Conservation (phyloP, 2,113 vertebrate species). For the Anser cygnoides region DNA sequence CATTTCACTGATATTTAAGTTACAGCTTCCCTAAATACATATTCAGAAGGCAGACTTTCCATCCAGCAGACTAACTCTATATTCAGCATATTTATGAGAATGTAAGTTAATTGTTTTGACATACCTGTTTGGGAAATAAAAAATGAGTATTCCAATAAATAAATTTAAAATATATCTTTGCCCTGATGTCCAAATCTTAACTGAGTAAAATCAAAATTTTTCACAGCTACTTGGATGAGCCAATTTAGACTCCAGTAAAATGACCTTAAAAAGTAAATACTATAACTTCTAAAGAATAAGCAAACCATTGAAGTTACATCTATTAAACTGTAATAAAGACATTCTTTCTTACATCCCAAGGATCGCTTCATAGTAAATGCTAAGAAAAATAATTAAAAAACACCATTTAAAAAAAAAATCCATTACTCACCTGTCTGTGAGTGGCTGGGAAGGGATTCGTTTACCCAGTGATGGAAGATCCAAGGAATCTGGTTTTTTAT, state of each 20-base stretch:
- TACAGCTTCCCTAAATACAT: not conserved
- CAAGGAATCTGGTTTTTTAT: conserved; percentile 96
- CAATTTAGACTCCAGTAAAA: not conserved
- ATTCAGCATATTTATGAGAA: not conserved
- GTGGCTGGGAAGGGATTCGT: conserved; percentile 90
- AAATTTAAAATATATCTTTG: not conserved
- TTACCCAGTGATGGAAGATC: conserved; percentile 92
- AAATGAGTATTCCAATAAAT: not conserved
- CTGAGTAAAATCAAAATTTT: not conserved
- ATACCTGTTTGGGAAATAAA: not conserved
- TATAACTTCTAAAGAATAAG: not conserved
- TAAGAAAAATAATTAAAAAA: not conserved
- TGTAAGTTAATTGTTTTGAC: not conserved
- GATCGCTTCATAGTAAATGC: not conserved
- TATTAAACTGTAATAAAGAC: not conserved
- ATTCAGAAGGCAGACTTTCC: not conserved
- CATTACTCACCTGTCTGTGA: conserved; percentile 90
- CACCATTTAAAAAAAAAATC: fast-evolving
- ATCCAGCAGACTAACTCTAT: not conserved
- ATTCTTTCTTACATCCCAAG: not conserved
- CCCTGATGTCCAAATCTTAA: not conserved
- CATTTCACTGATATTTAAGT: not conserved
- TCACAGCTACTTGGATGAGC: not conserved
- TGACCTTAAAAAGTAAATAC: not conserved
- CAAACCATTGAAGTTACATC: not conserved